Evolutionary conservation across 1,140 invertebrate species (phyloP), one percentile per base, ranked within the genome.

Genomic region (Papilio machaon): DNA sequence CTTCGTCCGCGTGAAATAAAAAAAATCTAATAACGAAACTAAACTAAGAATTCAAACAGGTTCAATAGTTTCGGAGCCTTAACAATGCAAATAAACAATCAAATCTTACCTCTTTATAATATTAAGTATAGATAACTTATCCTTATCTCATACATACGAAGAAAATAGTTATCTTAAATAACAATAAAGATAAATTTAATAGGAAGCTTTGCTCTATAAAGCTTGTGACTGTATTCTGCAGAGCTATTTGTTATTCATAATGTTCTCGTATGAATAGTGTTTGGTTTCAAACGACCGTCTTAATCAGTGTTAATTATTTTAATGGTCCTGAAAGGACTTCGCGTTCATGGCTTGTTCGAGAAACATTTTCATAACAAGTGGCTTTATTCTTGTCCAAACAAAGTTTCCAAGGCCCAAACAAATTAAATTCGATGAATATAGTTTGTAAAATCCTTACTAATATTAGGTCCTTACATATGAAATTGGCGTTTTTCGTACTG

Each of bases 211-310:
- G n/a, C 47, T 49, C 38, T 43, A 43, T n/a, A 58, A 58, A n/a
- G 54, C 54, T 58, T 17, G 17, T 58, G n/a, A 64, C 23, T 64
- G 23, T 30, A 70, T 35, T 30, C 23, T 7, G 64, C 2, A 35
- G 64, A 70, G 64, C 64, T 35, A 70, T 70, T 70, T 70, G 64
- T 70, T 70, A 70, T 70, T 35, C 23, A 70, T 70, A 70, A 70
- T 35, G 64, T 30, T 30, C 23, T 64, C 30, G 60, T 70, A 38
- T 38, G 13, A 70, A 70, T 11, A 70, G 64, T 70, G 23, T 70
- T 70, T 70, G 64, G 30, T 70, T 70, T 70, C 23, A 70, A 70
- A 70, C 4, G 64, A 17, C 30, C 30, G 4, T 38, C 64, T 70
- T 70, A 70, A 70, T 38, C 64, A 70, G 30, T 15, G 30, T 70